phyloP scores from a whole-genome alignment of 2,888 invertebrate species.

The Chalcis sispes region DNA sequence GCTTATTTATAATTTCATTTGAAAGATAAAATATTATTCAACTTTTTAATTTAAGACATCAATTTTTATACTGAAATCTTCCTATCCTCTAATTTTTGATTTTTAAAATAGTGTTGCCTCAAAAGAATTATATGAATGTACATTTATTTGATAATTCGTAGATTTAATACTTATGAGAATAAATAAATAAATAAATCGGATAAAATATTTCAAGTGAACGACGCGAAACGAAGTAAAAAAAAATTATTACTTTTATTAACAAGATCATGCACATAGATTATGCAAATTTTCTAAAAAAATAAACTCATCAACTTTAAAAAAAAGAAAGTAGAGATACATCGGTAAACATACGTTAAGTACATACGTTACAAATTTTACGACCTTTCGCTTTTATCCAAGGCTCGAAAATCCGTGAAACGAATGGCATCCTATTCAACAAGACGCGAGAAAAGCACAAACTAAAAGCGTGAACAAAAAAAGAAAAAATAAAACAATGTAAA shows the following conservation, averaged over 20 bases:
- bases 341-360: conserved; percentile 24
- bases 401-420: conserved; percentile 22
- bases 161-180: too few relatives aligned
- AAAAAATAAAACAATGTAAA: neutral
- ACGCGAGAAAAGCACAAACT: too few relatives aligned
- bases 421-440: neutral
- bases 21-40: too few relatives aligned
- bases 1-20: too few relatives aligned
- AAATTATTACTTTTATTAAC: neutral
- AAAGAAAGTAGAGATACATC: conserved; percentile 4
- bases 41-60: too few relatives aligned
- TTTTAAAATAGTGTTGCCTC: too few relatives aligned
- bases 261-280: conserved; percentile 21
- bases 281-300: conserved; percentile 24
- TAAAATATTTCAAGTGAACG: conserved; percentile 4
- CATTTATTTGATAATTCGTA: too few relatives aligned
- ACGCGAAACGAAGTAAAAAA: neutral
- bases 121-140: too few relatives aligned
- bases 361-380: neutral
- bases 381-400: conserved; percentile 1
- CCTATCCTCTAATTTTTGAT: too few relatives aligned
- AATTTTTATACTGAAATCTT: too few relatives aligned
- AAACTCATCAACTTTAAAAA: conserved; percentile 5
- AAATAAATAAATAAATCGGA: too few relatives aligned
- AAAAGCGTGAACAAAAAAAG: neutral